Percentiles rank a stretch among this genome's conserved stretches.
phyloP scores from a whole-genome alignment of 1,140 invertebrate species.

The Drosophila virilis region DNA sequence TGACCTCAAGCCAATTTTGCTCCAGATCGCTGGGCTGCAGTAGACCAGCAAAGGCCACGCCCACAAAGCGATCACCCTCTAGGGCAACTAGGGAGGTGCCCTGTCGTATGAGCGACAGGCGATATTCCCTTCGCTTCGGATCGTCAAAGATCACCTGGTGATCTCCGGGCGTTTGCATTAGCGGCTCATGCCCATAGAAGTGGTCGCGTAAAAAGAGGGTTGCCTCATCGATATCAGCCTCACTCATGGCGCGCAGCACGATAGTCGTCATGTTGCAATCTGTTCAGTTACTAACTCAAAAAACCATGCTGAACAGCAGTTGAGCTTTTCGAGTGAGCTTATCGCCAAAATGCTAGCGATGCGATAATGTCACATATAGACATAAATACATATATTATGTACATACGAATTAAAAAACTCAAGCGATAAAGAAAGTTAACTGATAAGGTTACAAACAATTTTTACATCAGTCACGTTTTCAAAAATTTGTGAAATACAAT shows the following conservation, averaged over 20 bases:
- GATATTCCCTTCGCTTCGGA: constrained; percentile 38
- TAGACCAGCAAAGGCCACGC: constrained; percentile 46
- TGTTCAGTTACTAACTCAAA: neutral
- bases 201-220: constrained; percentile 47
- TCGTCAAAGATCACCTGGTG: constrained; percentile 25
- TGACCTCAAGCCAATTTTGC: constrained; percentile 31
- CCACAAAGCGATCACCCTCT: constrained; percentile 44
- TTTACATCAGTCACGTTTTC: neutral
- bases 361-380: no score
- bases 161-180: constrained; percentile 48
- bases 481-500: no score
- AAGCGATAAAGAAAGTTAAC: neutral
- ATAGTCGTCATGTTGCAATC: constrained; percentile 13
- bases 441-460: neutral
- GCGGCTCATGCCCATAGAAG: constrained; percentile 53
- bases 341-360: neutral
- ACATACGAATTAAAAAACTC: no score
- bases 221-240: constrained; percentile 21
- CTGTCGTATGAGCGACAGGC: constrained; percentile 35
- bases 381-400: no score
- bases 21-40: constrained; percentile 46
- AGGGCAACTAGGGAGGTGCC: constrained; percentile 53
- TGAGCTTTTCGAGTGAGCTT: neutral
- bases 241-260: constrained; percentile 6
- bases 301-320: neutral